phyloP scores from a whole-genome alignment of 2,888 invertebrate genomes.

The Fragum whitleyi region DNA sequence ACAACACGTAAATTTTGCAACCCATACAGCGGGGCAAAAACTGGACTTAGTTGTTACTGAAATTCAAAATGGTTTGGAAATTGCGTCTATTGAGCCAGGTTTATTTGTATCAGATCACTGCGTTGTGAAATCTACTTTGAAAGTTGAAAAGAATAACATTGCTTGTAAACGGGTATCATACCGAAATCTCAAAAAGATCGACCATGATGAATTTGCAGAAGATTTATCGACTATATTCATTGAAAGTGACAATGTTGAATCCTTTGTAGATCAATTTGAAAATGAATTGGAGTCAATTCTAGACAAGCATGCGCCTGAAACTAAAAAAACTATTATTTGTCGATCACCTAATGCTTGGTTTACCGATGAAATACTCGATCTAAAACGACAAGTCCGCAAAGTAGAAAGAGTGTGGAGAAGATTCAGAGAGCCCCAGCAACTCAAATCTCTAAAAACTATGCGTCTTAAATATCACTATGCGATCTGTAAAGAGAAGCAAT shows the following conservation, averaged over 20 bases:
- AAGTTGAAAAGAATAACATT: neutral
- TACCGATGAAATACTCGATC: neutral
- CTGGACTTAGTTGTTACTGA: constrained; percentile 33
- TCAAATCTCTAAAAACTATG: neutral
- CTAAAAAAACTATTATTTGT: constrained; percentile 2
- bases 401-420: constrained; percentile 10
- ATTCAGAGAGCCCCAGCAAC: neutral
- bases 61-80: constrained; percentile 23
- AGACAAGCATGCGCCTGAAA: constrained; percentile 18
- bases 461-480: too few relatives aligned
- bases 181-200: neutral
- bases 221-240: neutral
- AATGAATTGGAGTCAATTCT: neutral
- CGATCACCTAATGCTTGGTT: constrained; percentile 26
- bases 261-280: neutral
- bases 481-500: too few relatives aligned
- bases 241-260: constrained; percentile 9
- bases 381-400: constrained; percentile 13
- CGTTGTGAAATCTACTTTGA: constrained; percentile 15
- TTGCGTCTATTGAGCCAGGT: constrained; percentile 23
- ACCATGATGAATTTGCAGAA: neutral
- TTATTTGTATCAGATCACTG: constrained; percentile 27
- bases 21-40: constrained; percentile 2
- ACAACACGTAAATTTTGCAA: constrained; percentile 29
- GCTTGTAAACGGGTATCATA: neutral